phyloP scores from a whole-genome alignment of 2,888 invertebrate genomes.

The Agriopis aurantiaria region DNA sequence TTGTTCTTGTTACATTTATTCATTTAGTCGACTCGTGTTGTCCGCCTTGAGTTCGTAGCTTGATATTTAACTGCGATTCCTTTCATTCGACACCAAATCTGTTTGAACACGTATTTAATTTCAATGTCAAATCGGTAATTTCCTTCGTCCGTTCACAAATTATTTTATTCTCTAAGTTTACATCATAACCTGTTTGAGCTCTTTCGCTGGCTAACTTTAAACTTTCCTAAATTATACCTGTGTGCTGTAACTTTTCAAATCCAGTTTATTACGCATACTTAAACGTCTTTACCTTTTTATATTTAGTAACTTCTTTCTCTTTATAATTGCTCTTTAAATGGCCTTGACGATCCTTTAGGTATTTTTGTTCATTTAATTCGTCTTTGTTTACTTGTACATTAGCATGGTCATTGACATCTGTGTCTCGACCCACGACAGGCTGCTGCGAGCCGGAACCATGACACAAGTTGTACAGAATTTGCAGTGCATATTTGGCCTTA shows the following conservation, averaged over 20 bases:
- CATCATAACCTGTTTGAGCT: slow-evolving; percentile 35
- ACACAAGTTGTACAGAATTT: slow-evolving; percentile 53
- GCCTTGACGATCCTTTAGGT: background rate
- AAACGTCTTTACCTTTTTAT: slow-evolving; percentile 8
- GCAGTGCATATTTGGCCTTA: slow-evolving; percentile 48
- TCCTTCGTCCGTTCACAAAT: slow-evolving; percentile 31
- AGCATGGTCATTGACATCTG: slow-evolving; percentile 27
- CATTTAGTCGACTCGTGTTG: slow-evolving; percentile 50
- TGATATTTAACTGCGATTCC: slow-evolving; percentile 49
- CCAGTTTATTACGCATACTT: slow-evolving; percentile 33
- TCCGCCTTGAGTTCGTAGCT: slow-evolving; percentile 57
- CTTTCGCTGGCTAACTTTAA: slow-evolving; percentile 29
- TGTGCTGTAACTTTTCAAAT: slow-evolving; percentile 38
- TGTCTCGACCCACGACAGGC: slow-evolving; percentile 32
- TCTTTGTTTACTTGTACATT: slow-evolving; percentile 7
- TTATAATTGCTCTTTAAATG: background rate
- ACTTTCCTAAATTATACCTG: slow-evolving; percentile 37
- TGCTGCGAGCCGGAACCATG: slow-evolving; percentile 54
- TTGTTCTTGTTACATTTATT: slow-evolving; percentile 55
- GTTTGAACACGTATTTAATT: slow-evolving; percentile 32
- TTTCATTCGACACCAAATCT: slow-evolving; percentile 51
- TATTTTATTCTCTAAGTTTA: slow-evolving; percentile 31
- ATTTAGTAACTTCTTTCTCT: background rate
- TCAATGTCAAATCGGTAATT: slow-evolving; percentile 47
- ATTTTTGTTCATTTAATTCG: slow-evolving; percentile 2